Evolutionary conservation across 2,888 invertebrate species (phyloP).

Genomic region (Sinelater perroti): DNA sequence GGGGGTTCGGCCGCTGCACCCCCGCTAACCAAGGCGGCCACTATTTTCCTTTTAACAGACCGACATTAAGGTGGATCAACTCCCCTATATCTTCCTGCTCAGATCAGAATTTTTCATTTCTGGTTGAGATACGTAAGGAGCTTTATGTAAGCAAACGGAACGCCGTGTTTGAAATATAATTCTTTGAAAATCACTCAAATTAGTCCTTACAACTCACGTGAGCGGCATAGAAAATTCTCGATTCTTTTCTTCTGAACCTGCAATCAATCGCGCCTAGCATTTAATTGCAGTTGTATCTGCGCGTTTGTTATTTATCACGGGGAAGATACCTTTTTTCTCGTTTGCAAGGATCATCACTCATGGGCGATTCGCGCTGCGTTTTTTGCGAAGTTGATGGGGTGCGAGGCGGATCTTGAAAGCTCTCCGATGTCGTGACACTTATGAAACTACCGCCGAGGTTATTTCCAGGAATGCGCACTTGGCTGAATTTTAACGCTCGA

Average conservation of each 20-base stretch:
- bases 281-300: conserved; percentile 37
- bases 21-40: conserved; percentile 36
- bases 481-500: too few relatives aligned
- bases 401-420: conserved; percentile 18
- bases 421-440: conserved; percentile 22
- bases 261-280: conserved; percentile 39
- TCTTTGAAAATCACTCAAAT: too few relatives aligned
- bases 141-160: too few relatives aligned
- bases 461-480: too few relatives aligned
- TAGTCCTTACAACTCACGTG: too few relatives aligned
- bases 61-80: conserved; percentile 22
- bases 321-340: conserved; percentile 27
- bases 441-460: conserved; percentile 12
- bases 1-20: conserved; percentile 39
- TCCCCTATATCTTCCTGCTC: too few relatives aligned
- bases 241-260: too few relatives aligned
- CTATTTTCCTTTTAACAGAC: conserved; percentile 37
- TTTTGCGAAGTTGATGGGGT: conserved; percentile 16
- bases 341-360: conserved; percentile 25
- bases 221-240: too few relatives aligned
- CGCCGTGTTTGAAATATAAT: too few relatives aligned
- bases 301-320: conserved; percentile 37
- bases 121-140: too few relatives aligned
- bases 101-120: too few relatives aligned
- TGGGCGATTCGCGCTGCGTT: conserved; percentile 19